Percentiles rank a stretch among this genome's conserved stretches.
Conservation (phyloP, 2,888 invertebrate genomes). For the Callinectes sapidus region DNA sequence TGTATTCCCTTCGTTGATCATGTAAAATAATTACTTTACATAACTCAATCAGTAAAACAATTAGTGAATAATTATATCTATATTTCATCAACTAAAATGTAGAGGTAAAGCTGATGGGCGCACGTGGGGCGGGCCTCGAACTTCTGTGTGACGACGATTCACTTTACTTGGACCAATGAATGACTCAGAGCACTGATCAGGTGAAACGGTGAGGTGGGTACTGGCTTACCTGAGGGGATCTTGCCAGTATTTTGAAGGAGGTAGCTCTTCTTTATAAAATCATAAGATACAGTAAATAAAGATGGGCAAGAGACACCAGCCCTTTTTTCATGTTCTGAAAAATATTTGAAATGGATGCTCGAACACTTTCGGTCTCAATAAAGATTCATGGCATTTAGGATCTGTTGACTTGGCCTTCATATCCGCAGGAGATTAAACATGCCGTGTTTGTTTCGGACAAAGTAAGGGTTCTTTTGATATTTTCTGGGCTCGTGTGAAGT, state of each 20-base stretch:
- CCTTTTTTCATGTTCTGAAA: not conserved
- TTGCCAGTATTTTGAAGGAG: not conserved
- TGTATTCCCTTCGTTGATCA: conserved; percentile 15
- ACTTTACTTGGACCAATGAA: not conserved
- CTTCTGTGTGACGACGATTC: not conserved
- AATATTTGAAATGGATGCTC: not conserved
- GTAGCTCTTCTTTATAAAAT: not conserved
- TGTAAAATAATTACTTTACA: conserved; percentile 12
- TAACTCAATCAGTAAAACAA: conserved; percentile 14
- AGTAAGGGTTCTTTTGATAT: not conserved
- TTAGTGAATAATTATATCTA: not conserved
- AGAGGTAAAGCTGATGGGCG: not conserved
- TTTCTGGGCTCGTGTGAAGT: not conserved
- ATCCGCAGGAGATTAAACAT: conserved; percentile 14
- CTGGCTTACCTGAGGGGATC: not conserved
- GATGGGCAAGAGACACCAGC: not conserved
- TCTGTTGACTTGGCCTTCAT: conserved; percentile 20
- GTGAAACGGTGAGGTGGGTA: not conserved
- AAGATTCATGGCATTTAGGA: not conserved
- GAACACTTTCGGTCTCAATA: conserved; percentile 6
- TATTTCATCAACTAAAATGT: not conserved
- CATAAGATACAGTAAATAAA: not conserved
- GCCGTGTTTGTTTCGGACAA: conserved; percentile 10
- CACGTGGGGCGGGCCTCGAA: not conserved
- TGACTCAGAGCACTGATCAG: not conserved